These are phyloP conservation scores for Acanthococcus lagerstroemiae DNA, from an alignment of 2,888 invertebrate species.

Conservation along the genomic window DNA sequence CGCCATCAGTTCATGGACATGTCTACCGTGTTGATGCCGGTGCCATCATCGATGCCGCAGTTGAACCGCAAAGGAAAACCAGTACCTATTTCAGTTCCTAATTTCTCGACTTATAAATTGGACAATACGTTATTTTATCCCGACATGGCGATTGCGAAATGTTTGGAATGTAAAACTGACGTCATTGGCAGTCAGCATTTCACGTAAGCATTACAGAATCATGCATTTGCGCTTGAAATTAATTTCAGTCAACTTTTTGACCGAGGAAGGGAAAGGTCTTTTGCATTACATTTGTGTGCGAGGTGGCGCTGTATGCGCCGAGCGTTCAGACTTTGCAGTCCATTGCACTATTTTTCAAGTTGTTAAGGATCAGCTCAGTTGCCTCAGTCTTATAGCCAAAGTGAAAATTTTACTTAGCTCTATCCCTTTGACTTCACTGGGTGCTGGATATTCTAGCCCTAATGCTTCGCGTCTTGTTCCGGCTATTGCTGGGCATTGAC, in stretches of 20 bases:
- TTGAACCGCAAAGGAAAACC: slow-evolving; percentile 2
- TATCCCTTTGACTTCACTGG: too few relatives aligned
- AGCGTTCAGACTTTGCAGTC: too few relatives aligned
- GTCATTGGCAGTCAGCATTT: slow-evolving; percentile 4
- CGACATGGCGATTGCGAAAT: background rate
- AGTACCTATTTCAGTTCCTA: background rate
- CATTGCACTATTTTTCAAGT: too few relatives aligned
- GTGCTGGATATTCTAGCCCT: too few relatives aligned
- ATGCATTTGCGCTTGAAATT: background rate
- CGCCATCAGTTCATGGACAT: slow-evolving; percentile 6
- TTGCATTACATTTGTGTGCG: too few relatives aligned
- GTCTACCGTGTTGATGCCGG: slow-evolving; percentile 3
- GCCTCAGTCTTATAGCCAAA: too few relatives aligned
- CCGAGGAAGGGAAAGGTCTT: too few relatives aligned
- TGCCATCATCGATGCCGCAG: background rate
- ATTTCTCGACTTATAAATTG: slow-evolving; percentile 4
- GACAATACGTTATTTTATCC: slow-evolving; percentile 1
- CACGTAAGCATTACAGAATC: background rate
- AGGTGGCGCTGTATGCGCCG: too few relatives aligned
- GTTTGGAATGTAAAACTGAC: slow-evolving; percentile 20
- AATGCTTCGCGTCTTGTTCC: too few relatives aligned
- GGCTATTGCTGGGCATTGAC: too few relatives aligned
- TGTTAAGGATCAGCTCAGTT: too few relatives aligned
- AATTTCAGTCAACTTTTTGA: background rate
- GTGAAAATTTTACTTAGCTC: too few relatives aligned